Conservation (phyloP, 2,113 vertebrate species). For the Oostethus manadensis region DNA sequence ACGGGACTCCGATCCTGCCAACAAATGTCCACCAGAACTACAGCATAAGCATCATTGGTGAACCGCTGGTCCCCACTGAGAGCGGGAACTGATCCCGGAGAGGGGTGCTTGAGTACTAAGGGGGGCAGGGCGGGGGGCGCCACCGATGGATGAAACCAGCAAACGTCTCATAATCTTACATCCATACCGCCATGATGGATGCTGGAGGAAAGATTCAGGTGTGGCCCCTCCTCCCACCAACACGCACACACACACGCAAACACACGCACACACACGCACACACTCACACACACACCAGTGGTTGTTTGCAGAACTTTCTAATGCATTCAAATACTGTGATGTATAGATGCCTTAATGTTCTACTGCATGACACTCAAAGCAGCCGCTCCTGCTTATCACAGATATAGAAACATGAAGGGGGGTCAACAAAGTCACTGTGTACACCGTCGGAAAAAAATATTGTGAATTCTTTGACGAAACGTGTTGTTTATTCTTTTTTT, state of each 20-base stretch:
- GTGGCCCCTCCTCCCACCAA: constrained; percentile 56
- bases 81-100: constrained; percentile 81
- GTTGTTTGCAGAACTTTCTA: constrained; percentile 83
- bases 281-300: constrained; percentile 73
- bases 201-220: constrained; percentile 75
- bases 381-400: constrained; percentile 53
- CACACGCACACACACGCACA: neutral
- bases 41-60: constrained; percentile 99
- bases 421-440: constrained; percentile 59
- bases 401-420: constrained; percentile 4
- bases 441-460: constrained; percentile 68
- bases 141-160: constrained; percentile 78
- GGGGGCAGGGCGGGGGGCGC: constrained; percentile 47
- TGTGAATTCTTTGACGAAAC: constrained; percentile 53
- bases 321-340: constrained; percentile 97
- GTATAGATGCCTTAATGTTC: constrained; percentile 99
- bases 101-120: constrained; percentile 53
- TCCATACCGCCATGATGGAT: constrained; percentile 47
- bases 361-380: constrained; percentile 95
- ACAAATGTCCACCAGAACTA: constrained; percentile 99
- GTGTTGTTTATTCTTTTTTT: constrained; percentile 65
- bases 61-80: constrained; percentile 98
- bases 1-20: constrained; percentile 96
- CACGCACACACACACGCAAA: neutral
- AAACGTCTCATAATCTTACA: constrained; percentile 39